Conservation (phyloP, 2,888 invertebrate species). For the Leptinotarsa haldemani region DNA sequence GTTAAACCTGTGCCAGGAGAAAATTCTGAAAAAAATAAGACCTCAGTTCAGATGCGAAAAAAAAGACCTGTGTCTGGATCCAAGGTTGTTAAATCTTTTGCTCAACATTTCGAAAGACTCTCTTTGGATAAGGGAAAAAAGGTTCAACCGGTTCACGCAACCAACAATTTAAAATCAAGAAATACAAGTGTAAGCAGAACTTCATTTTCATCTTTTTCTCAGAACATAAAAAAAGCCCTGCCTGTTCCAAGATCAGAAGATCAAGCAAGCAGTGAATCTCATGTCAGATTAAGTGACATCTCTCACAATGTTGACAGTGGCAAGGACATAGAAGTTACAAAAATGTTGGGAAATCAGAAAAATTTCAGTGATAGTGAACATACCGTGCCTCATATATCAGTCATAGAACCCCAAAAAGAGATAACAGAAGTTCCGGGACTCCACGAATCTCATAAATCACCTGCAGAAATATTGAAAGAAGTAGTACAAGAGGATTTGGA, state of each 20-base stretch:
- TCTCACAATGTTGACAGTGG: slow-evolving; percentile 25
- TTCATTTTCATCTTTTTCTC: background rate
- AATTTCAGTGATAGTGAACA: slow-evolving; percentile 46
- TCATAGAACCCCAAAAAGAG: background rate
- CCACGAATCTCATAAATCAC: slow-evolving; percentile 23
- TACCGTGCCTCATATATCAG: slow-evolving; percentile 2
- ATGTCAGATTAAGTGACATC: slow-evolving; percentile 32
- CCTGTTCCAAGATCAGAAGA: slow-evolving; percentile 33
- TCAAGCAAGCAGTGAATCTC: slow-evolving; percentile 30
- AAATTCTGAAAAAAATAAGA: background rate
- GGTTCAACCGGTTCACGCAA: slow-evolving; percentile 51
- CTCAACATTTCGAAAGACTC: slow-evolving; percentile 41
- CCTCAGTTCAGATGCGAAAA: slow-evolving; percentile 5
- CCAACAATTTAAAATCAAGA: slow-evolving; percentile 3
- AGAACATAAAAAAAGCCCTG: slow-evolving; percentile 35
- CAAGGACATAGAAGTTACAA: slow-evolving; percentile 29
- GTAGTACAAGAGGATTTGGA: slow-evolving; percentile 4
- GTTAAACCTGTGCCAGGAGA: background rate
- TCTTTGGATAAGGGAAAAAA: slow-evolving; percentile 31
- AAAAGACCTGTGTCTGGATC: slow-evolving; percentile 20
- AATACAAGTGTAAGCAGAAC: background rate
- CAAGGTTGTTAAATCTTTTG: slow-evolving; percentile 41
- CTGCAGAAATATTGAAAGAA: background rate
- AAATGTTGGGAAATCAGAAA: slow-evolving; percentile 47
- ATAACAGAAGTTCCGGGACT: slow-evolving; percentile 14